Base-by-base conservation (phyloP, 2,797 vertebrate genomes). In the Malacoctenus gilli region DNA sequence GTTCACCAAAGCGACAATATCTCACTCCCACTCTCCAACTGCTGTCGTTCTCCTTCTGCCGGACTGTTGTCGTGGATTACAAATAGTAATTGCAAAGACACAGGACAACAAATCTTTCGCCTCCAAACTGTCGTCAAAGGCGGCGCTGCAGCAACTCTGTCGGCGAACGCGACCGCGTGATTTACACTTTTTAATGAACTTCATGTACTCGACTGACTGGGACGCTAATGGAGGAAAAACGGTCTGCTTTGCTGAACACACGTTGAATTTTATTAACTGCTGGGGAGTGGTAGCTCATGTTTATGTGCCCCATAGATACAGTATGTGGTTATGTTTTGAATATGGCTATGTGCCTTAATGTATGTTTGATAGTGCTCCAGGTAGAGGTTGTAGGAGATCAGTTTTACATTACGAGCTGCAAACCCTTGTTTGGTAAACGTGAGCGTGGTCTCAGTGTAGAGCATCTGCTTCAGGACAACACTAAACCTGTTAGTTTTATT, bases 271-370 rank as follows among this genome's bases (percentile, higher is more conserved):
- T 39, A 62, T 37, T 64, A 74, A 60, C 42, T 55, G 52, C 52
- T 60, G 62, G 53, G 53, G 60, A 68, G 56, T 53, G 47, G 61
- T 82, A 65, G 77, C 71, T 72, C 48, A 23, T 25, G 59, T 61
- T 71, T 72, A 31, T 37, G 58, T 83, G 51, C 72, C 78, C 82
- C 67, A 38, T 79, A 80, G 70, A 83, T 69, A 67, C 49, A 57
- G 37, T 68, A 71, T 64, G 64, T 83, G 72, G 80, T 88, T 82
- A 78, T 82, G 84, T 92, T 90, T 71, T 80, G 65, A 87, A 84
- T 82, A 84, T 81, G 88, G 89, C 89, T 80, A 90, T 89, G 91
- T 92, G 91, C 92, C 92, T 92, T 93, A 93, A 85, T 83, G 83
- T 90, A 78, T 83, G 83, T 91, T 78, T 83, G 82, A 75, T 80